These are phyloP conservation scores for Erinaceus europaeus DNA, from an alignment of 2,113 vertebrate genomes.

Conservation along the genomic window DNA sequence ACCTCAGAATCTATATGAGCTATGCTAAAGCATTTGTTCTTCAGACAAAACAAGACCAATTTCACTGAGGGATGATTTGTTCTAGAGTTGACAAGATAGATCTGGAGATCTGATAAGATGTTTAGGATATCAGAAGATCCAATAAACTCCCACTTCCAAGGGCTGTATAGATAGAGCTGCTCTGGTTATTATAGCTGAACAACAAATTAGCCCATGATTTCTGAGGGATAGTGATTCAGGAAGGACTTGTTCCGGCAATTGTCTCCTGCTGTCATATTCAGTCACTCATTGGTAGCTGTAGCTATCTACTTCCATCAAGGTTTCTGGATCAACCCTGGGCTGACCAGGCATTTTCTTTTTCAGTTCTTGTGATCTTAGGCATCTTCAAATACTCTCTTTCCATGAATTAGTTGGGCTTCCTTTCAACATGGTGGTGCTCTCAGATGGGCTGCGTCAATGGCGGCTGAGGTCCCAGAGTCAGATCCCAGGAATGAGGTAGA, in stretches of 20 bases:
- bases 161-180: constrained; percentile 75
- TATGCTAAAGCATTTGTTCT: constrained; percentile 82
- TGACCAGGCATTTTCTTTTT: neutral
- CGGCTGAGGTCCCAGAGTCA: neutral
- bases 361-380: neutral
- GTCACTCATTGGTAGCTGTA: neutral
- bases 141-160: constrained; percentile 80
- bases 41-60: constrained; percentile 79
- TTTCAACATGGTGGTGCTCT: neutral
- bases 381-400: neutral
- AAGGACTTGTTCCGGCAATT: neutral
- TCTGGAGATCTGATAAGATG: constrained; percentile 73
- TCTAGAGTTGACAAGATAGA: constrained; percentile 82
- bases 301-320: neutral
- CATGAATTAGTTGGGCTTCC: neutral
- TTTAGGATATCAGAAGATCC: constrained; percentile 72
- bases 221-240: neutral
- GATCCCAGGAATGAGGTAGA: neutral
- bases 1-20: constrained; percentile 80
- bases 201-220: neutral
- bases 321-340: neutral
- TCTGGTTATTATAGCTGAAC: constrained; percentile 47
- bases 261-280: neutral
- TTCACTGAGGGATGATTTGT: constrained; percentile 78
- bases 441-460: neutral